Base-by-base conservation (phyloP, 2,888 invertebrate genomes). In the Synergus laeviventris region DNA sequence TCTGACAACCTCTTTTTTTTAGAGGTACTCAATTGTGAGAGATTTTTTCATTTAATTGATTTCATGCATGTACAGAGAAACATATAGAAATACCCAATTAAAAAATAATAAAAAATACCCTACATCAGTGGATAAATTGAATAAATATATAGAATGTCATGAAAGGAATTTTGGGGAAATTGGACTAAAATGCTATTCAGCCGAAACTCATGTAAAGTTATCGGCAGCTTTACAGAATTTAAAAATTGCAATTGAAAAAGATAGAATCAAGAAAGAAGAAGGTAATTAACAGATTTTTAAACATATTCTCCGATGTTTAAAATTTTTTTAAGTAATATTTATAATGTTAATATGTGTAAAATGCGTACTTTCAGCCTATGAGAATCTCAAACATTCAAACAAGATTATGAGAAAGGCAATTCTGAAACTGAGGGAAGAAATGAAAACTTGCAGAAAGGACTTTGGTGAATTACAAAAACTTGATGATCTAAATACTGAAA, bases 221-320 rank as follows among this genome's bases (percentile, higher is more conserved):
- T 66, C 9, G 21, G 39, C 42, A 45, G 66, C 66, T 49, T 24
- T 49, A n/a, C 14, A 49, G 45, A 70, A 70, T 70, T 42, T 70
- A 31, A 24, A 70, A 45, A 70, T 45, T 70, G 31, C 49, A 70
- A 70, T 70, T 24, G 31, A 70, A 18, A 49, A 49, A 31, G 70
- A 70, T 49, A 49, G 45, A 45, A 70, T 49, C 9, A 31, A n/a
- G 4, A 70, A 70, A 49, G n/a, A 70, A 11, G 16, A 70, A 70
- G 70, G 70, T 70, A 49, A 49, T 8, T 16, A n/a, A 49, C 31
- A 31, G 31, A 31, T 31, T 5, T 31, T 31, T 31, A 31, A 31
- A 0, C 0, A 31, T 31, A 31, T 31, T 31, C 5, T 31, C 5
- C 31, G 7, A 31, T 31, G 31, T 31, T 31, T 5, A 31, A 59